A percentile compares a stretch with the other conserved stretches of the same genome.
phyloP scores from a whole-genome alignment of 2,888 invertebrate species.

The Exephanes ischioxanthus region DNA sequence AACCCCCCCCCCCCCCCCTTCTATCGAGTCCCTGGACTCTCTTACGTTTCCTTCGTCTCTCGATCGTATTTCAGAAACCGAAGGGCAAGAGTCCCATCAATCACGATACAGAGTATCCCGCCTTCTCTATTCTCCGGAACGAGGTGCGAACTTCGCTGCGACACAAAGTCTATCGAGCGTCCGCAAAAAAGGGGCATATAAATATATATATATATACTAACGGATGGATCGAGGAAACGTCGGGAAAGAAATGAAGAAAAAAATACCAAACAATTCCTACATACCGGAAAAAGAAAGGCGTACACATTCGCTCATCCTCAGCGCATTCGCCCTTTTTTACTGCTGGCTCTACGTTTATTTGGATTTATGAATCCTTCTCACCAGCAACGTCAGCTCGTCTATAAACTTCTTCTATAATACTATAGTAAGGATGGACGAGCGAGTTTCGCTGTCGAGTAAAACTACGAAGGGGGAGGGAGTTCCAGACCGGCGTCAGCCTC shows the following conservation, averaged over 20 bases:
- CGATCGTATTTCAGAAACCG: constrained; percentile 3
- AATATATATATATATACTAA: constrained; percentile 7
- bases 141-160: constrained; percentile 29
- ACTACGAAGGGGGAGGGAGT: constrained; percentile 60
- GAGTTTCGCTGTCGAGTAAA: constrained; percentile 71
- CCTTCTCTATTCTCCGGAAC: constrained; percentile 29
- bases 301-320: constrained; percentile 21
- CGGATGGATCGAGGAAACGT: not conserved
- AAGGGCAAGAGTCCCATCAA: constrained; percentile 28
- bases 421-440: constrained; percentile 50
- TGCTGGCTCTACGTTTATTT: constrained; percentile 75
- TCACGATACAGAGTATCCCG: constrained; percentile 32
- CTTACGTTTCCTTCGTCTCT: not conserved
- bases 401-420: constrained; percentile 49
- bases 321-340: not conserved
- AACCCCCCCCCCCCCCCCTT: not conserved
- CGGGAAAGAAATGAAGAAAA: not conserved
- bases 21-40: not conserved
- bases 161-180: constrained; percentile 41
- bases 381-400: constrained; percentile 52
- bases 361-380: constrained; percentile 80
- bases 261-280: constrained; percentile 16
- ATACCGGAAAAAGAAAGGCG: constrained; percentile 30
- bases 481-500: constrained; percentile 28
- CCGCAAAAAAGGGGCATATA: constrained; percentile 9